Evolutionary conservation across 2,888 invertebrate genomes (phyloP).

Genomic region (Thera britannica): DNA sequence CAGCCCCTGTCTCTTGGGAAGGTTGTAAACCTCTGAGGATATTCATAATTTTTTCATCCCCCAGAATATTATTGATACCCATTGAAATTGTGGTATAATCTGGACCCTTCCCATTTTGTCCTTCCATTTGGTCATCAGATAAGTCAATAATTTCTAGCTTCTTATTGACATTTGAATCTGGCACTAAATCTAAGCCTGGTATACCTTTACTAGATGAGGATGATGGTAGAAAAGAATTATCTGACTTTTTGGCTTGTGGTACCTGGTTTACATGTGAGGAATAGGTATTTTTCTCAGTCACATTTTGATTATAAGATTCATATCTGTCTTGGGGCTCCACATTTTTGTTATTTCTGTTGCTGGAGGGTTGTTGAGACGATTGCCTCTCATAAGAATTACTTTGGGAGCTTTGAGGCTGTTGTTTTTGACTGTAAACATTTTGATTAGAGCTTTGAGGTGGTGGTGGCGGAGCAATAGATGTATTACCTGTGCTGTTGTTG

Average conservation of each 20-base stretch:
- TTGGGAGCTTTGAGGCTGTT: constrained; percentile 40
- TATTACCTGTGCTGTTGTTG: constrained; percentile 47
- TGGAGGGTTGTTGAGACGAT: constrained; percentile 44
- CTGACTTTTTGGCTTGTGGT: constrained; percentile 36
- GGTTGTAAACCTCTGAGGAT: constrained; percentile 67
- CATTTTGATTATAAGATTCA: constrained; percentile 56
- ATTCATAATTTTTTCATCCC: constrained; percentile 86
- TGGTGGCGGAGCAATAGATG: constrained; percentile 51
- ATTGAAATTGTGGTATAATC: constrained; percentile 86
- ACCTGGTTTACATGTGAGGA: constrained; percentile 34
- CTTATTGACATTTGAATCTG: constrained; percentile 60
- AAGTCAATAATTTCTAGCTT: constrained; percentile 68
- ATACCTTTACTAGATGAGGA: constrained; percentile 82
- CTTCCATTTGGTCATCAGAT: constrained; percentile 53
- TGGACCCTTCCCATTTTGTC: constrained; percentile 50
- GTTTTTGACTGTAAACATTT: constrained; percentile 42
- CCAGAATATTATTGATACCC: constrained; percentile 86
- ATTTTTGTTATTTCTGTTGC: constrained; percentile 52
- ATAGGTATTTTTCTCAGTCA: constrained; percentile 36
- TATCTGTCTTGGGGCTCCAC: constrained; percentile 58
- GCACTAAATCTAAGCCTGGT: constrained; percentile 90
- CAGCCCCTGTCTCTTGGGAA: constrained; percentile 18
- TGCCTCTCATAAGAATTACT: constrained; percentile 50
- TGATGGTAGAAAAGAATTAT: constrained; percentile 63
- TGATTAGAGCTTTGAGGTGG: constrained; percentile 42